Evolutionary conservation across 2,113 vertebrate species (phyloP), one percentile per base, ranked within the genome.

Genomic region (Prionailurus bengalensis): DNA sequence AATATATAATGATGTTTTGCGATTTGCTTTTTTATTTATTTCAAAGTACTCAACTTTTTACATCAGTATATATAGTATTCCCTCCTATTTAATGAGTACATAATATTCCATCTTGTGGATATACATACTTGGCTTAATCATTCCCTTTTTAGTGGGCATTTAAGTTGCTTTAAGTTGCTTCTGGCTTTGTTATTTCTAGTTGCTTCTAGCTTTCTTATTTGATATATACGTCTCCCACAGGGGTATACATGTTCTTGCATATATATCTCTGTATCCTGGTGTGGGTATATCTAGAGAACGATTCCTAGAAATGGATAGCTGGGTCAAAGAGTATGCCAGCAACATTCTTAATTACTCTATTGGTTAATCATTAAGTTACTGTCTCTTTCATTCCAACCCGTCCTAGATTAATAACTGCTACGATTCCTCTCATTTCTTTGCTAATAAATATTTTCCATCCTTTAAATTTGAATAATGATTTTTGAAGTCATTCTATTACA

Each of bases 311-410:
- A 82, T 78, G 51, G 33, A 29, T 70, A 91, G 68, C 42, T 94
- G 63, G 71, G 81, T 96, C 95, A 97, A 91, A 92, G 95, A 81
- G 74, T 92, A 73, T 6, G 27, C 42, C 88, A 92, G 23, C 11
- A 71, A 42, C 39, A 76, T 65, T 73, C 74, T 92, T 97, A 92
- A 96, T 95, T 17, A 82, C 58, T 55, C 76, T 80, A 27, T 82
- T 92, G 55, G 83, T 95, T 97, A 96, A 97, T 94, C 42, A 96
- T 94, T 95, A 95, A 27, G 13, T 51, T 92, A 14, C 61, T 17
- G 42, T 86, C 36, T 81, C 58, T 88, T 96, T 95, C 68, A 70
- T 78, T 93, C 45, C 39, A 85, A 73, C 42, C 31, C 65, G n/a
- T n/a, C 51, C 58, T 53, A 39, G 65, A 84, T 66, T 85, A 74